A percentile compares a stretch with the other conserved stretches of the same genome.
These are phyloP conservation scores for Phymastichus coffea DNA, from an alignment of 1,140 invertebrate species.

Conservation along the genomic window DNA sequence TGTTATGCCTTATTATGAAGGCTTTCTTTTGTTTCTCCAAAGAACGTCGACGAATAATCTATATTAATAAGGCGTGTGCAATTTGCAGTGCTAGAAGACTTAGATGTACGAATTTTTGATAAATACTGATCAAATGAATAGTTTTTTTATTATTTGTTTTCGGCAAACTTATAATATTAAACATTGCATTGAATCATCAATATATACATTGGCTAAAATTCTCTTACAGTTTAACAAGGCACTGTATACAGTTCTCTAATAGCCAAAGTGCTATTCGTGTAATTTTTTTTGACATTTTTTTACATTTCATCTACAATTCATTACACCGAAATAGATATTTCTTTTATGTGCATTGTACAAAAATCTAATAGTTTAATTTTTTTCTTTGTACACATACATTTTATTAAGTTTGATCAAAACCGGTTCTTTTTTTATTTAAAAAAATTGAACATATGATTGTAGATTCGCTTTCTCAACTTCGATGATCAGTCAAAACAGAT, in stretches of 20 bases:
- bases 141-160: not conserved
- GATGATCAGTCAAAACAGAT: too few species aligned
- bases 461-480: too few species aligned
- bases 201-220: constrained; percentile 18
- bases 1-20: not conserved
- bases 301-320: too few species aligned
- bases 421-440: too few species aligned
- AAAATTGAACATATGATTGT: too few species aligned
- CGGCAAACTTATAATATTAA: not conserved
- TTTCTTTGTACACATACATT: too few species aligned
- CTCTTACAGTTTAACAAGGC: constrained; percentile 28
- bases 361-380: too few species aligned
- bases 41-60: not conserved
- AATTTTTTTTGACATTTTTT: too few species aligned
- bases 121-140: constrained; percentile 18
- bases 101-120: not conserved
- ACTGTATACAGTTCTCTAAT: constrained; percentile 27
- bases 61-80: not conserved
- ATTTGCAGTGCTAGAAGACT: not conserved
- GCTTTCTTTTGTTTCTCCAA: not conserved
- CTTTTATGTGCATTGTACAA: too few species aligned
- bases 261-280: not conserved
- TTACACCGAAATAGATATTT: too few species aligned
- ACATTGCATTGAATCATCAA: not conserved
- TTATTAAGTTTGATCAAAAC: too few species aligned